Evolutionary conservation across 2,888 invertebrate species (phyloP).

Genomic region (Torymus aiolomorphi): DNA sequence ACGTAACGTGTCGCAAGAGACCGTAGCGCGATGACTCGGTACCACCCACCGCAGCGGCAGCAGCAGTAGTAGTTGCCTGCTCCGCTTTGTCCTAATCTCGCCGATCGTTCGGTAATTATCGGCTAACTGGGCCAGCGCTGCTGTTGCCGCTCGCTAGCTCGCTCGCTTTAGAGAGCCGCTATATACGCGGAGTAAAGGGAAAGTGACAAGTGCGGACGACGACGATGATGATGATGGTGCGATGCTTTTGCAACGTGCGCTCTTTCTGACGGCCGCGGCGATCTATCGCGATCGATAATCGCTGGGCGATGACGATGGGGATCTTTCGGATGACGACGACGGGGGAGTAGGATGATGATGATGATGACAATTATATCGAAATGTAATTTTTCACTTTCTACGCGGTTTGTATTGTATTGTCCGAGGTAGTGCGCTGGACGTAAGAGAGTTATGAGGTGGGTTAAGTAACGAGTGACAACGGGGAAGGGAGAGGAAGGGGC

Average conservation of each 20-base stretch:
- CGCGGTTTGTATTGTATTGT: not conserved
- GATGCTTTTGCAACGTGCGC: constrained; percentile 48
- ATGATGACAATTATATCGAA: constrained; percentile 27
- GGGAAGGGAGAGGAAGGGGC: too few species aligned
- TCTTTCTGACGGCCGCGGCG: not conserved
- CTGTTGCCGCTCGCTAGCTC: too few species aligned
- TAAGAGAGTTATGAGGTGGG: too few species aligned
- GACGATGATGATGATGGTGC: too few species aligned
- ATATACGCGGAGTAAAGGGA: constrained; percentile 28
- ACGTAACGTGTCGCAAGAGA: too few species aligned
- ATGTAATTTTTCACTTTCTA: constrained; percentile 36
- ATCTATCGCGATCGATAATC: constrained; percentile 16
- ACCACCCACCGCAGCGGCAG: constrained; percentile 59
- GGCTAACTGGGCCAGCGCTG: constrained; percentile 51
- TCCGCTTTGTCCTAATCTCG: constrained; percentile 52
- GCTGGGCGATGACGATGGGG: not conserved
- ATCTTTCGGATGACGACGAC: not conserved
- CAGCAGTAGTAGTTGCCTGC: constrained; percentile 7
- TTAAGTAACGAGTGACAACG: too few species aligned
- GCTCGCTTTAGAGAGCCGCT: too few species aligned
- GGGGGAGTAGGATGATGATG: not conserved
- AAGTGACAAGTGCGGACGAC: constrained; percentile 55
- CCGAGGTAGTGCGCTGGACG: too few species aligned
- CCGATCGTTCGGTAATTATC: constrained; percentile 55
- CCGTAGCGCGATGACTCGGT: constrained; percentile 54